Conservation (phyloP, 2,113 vertebrate genomes). For the Acinonyx jubatus region DNA sequence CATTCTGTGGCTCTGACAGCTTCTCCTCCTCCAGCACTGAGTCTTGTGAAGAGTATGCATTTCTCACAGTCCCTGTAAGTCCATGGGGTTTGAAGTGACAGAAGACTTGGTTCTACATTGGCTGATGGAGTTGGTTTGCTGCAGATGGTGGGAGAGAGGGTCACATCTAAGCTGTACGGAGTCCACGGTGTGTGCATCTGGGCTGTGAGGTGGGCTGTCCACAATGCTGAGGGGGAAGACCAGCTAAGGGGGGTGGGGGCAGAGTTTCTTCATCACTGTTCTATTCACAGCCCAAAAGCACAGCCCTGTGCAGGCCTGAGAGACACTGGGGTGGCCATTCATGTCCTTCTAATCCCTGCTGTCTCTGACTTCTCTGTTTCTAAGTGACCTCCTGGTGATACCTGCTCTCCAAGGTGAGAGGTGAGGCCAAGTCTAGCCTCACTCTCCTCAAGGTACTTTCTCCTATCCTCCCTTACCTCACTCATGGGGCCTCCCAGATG, state of each 20-base stretch:
- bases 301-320: background rate
- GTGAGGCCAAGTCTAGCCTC: too few relatives aligned
- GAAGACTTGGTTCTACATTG: background rate
- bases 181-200: background rate
- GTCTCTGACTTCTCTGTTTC: background rate
- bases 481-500: background rate
- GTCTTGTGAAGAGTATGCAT: background rate
- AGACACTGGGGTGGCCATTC: background rate
- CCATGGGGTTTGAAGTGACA: background rate
- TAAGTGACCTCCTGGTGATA: too few relatives aligned
- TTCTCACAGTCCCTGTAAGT: background rate
- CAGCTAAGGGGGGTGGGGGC: fast-evolving
- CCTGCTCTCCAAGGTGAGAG: too few relatives aligned
- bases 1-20: background rate
- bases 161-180: background rate
- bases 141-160: background rate
- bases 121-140: background rate
- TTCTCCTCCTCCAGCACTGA: background rate
- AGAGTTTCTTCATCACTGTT: background rate
- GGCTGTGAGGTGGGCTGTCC: background rate
- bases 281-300: too few relatives aligned
- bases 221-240: background rate
- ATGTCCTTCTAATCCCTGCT: too few relatives aligned
- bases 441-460: too few relatives aligned
- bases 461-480: background rate